Evolutionary conservation across 2,888 invertebrate genomes (phyloP), one percentile per base, ranked within the genome.

Genomic region (Stenodema calcarata): DNA sequence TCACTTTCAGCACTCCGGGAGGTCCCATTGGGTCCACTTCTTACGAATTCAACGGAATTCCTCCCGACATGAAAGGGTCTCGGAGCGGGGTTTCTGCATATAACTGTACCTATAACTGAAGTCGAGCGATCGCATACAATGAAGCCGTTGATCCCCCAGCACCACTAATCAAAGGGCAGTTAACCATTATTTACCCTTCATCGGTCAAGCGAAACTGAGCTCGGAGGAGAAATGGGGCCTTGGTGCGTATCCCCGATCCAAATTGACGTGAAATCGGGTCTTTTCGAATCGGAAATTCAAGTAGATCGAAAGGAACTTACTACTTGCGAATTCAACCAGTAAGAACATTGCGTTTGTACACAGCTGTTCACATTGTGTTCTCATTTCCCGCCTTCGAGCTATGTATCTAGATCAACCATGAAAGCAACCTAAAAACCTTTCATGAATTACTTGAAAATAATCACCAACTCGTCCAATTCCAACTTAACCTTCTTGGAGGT

Each of bases 161-260:
- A 62, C 23, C 62, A 62, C 62, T 23, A 62, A 62, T 62, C 62
- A 62, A 62, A 18, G 62, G 62, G 18, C 62, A 62, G 62, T 54
- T 54, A 54, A 54, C 62, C 62, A 62, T 62, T 62, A 62, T 62
- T 62, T 62, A 62, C 62, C 62, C 62, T 62, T 62, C 62, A 62
- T 62, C 62, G 62, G 62, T 23, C 62, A 62, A 62, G 62, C 62
- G 62, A 62, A 62, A 62, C 62, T 23, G 62, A 62, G 62, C 12
- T 35, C 12, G 12, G 12, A 18, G 18, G 7, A 23, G 18, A 62
- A 62, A 62, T 9, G 62, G 62, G 62, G 62, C 9, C 62, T 62
- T 62, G 23, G 62, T 47, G 0, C 0, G 62, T n/a, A 62, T 23
- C 62, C 9, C 62, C 11, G 62, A 18, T 23, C 62, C 27, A 23